Conservation (phyloP, 2,888 invertebrate genomes). For the Caenorhabditis angaria region DNA sequence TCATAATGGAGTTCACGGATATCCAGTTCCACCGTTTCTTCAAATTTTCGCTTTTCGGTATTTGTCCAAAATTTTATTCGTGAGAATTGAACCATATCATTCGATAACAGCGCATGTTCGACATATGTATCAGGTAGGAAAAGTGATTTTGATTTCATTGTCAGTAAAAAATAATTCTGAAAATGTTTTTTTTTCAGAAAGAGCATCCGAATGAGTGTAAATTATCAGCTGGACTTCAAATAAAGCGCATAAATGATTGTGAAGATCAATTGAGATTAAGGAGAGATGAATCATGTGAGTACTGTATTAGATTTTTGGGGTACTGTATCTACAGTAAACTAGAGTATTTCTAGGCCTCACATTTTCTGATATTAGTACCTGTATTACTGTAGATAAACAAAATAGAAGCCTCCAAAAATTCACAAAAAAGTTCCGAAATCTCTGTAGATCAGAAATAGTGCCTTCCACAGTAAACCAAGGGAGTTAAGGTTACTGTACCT, state of each 20-base stretch:
- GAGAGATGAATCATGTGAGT: conserved; percentile 9
- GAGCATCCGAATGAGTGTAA: conserved; percentile 44
- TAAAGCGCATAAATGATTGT: conserved; percentile 22
- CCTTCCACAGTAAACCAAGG: no score
- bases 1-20: conserved; percentile 68
- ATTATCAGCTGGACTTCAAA: conserved; percentile 26
- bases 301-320: neutral
- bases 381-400: no score
- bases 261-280: conserved; percentile 10
- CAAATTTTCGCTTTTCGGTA: conserved; percentile 67
- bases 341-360: no score
- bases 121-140: conserved; percentile 60
- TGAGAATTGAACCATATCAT: conserved; percentile 66
- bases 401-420: no score
- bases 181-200: conserved; percentile 24
- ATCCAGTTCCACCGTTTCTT: conserved; percentile 63
- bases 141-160: neutral
- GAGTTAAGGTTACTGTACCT: no score
- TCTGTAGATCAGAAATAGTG: no score
- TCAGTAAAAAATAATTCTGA: no score
- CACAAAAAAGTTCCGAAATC: no score
- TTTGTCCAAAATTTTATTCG: conserved; percentile 61
- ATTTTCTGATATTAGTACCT: no score
- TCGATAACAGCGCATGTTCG: conserved; percentile 69
- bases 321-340: conserved; percentile 10